Conservation (phyloP, 2,797 vertebrate genomes). For the Poecile montanus region DNA sequence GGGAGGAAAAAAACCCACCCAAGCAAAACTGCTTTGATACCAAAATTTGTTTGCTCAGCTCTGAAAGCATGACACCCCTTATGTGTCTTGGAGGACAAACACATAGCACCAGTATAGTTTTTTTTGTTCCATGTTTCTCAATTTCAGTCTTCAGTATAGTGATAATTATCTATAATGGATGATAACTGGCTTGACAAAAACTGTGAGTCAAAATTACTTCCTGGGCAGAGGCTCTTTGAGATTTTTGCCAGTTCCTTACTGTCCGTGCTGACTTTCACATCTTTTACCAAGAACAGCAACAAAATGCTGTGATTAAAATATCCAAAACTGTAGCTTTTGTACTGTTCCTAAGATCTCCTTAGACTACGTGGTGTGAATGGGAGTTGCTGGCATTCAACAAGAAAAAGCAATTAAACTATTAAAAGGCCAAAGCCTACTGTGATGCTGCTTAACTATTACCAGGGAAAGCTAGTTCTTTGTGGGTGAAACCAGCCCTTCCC, state of each 20-base stretch:
- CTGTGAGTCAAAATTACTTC: not conserved
- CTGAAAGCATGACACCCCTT: not conserved
- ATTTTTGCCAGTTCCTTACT: not conserved
- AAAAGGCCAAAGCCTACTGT: not conserved
- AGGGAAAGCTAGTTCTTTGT: conserved; percentile 55
- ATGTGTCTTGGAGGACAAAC: not conserved
- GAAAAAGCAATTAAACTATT: not conserved
- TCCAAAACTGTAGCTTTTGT: not conserved
- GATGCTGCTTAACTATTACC: not conserved
- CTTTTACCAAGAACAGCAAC: not conserved
- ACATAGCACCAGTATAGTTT: not conserved
- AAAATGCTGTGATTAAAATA: not conserved
- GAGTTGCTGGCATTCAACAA: not conserved
- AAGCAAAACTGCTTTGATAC: not conserved
- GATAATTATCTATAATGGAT: not conserved
- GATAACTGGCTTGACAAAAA: not conserved
- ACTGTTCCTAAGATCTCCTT: not conserved
- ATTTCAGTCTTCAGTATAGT: not conserved
- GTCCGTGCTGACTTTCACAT: not conserved
- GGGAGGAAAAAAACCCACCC: accelerated
- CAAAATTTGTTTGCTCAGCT: not conserved
- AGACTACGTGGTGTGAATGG: not conserved
- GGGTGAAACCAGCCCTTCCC: conserved; percentile 62
- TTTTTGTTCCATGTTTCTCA: not conserved
- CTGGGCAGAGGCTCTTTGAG: not conserved